phyloP scores from a whole-genome alignment of 2,888 invertebrate species.

The Phaonia tiefii region DNA sequence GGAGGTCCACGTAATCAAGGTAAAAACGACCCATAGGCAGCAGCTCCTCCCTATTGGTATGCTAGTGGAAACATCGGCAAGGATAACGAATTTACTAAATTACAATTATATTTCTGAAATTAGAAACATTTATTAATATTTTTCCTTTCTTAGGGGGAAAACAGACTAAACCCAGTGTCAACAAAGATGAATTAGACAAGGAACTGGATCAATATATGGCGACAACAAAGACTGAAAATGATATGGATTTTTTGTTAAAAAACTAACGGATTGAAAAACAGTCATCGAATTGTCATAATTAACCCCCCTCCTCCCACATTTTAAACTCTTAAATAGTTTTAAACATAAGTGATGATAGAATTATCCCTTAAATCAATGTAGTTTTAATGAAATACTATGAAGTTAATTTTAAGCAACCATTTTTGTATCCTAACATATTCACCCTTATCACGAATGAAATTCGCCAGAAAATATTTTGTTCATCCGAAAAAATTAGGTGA shows the following conservation, averaged over 20 bases:
- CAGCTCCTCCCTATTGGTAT: too few relatives aligned
- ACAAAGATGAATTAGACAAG: constrained; percentile 85
- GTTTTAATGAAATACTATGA: constrained; percentile 15
- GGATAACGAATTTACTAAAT: constrained; percentile 26
- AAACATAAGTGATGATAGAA: constrained; percentile 14
- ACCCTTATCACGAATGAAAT: too few relatives aligned
- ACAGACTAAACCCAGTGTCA: constrained; percentile 71
- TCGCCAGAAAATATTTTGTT: too few relatives aligned
- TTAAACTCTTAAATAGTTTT: too few relatives aligned
- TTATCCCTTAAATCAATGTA: constrained; percentile 15
- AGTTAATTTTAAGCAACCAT: constrained; percentile 14
- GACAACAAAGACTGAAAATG: constrained; percentile 81
- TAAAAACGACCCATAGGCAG: constrained; percentile 73
- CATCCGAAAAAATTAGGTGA: too few relatives aligned
- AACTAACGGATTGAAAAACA: constrained; percentile 68
- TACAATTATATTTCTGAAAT: not conserved
- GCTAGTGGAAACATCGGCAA: too few relatives aligned
- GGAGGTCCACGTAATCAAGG: constrained; percentile 73
- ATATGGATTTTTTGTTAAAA: constrained; percentile 74
- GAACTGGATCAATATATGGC: constrained; percentile 88
- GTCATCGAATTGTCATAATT: not conserved
- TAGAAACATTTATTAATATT: constrained; percentile 40
- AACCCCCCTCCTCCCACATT: not conserved
- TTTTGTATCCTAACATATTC: not conserved
- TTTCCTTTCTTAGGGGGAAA: constrained; percentile 71